Evolutionary conservation across 1,140 invertebrate species (phyloP).

Genomic region (Anastrepha ludens): DNA sequence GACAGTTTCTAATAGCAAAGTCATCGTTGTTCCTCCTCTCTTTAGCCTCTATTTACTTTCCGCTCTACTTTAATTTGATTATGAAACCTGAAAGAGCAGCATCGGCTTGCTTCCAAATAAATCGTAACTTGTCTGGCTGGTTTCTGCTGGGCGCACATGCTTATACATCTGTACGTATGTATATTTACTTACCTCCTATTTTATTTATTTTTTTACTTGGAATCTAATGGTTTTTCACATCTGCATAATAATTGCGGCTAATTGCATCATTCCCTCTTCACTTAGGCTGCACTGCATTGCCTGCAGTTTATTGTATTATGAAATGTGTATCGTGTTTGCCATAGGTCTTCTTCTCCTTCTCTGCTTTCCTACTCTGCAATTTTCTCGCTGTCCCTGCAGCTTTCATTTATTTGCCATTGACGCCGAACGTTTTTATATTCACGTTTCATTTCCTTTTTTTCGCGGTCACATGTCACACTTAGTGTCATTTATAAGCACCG

Average conservation of each 20-base stretch:
- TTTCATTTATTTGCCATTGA: conserved; percentile 15
- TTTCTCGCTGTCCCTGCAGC: neutral
- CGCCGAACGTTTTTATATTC: too few species aligned
- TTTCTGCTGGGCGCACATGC: neutral
- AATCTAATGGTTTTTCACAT: conserved; percentile 17
- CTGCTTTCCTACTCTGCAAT: neutral
- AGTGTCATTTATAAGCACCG: too few species aligned
- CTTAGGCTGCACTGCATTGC: neutral
- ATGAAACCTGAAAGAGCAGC: too few species aligned
- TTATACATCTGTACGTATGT: neutral
- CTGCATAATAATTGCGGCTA: conserved; percentile 37
- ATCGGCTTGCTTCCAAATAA: neutral
- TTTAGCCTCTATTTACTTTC: too few species aligned
- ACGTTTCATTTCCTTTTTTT: neutral
- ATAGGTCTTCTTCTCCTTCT: neutral
- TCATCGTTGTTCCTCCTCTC: neutral
- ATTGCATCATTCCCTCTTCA: neutral
- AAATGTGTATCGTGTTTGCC: too few species aligned
- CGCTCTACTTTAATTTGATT: too few species aligned
- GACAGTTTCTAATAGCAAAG: neutral
- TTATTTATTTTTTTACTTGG: neutral
- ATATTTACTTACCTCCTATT: neutral
- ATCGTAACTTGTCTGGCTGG: neutral
- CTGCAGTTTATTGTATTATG: too few species aligned
- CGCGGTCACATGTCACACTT: neutral